Evolutionary conservation across 1,140 invertebrate genomes (phyloP).

Genomic region (Heliconius nattereri): DNA sequence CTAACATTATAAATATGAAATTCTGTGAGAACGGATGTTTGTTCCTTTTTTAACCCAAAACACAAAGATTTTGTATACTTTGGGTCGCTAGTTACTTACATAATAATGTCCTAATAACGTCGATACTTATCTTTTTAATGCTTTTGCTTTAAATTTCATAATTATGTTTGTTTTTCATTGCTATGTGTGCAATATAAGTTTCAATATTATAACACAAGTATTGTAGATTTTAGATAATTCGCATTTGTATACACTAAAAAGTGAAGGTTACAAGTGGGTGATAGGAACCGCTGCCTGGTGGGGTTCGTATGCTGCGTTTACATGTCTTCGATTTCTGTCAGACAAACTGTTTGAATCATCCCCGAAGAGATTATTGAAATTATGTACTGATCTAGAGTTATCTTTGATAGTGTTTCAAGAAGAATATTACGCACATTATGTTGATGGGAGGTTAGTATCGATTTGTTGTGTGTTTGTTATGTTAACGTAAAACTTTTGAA

Average conservation of each 20-base stretch:
- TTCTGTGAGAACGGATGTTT: too few species aligned
- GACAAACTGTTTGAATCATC: slow-evolving; percentile 46
- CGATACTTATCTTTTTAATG: too few species aligned
- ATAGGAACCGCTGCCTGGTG: slow-evolving; percentile 53
- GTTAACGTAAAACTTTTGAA: too few species aligned
- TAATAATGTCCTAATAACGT: too few species aligned
- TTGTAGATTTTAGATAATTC: slow-evolving; percentile 53
- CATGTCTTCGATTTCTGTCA: slow-evolving; percentile 36
- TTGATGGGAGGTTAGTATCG: slow-evolving; percentile 63
- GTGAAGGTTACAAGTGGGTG: slow-evolving; percentile 59
- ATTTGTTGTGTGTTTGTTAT: too few species aligned
- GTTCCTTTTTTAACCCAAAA: too few species aligned
- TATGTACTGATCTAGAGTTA: slow-evolving; percentile 54
- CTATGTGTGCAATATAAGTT: too few species aligned
- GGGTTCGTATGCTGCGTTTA: slow-evolving; percentile 49
- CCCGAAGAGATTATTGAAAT: slow-evolving; percentile 40
- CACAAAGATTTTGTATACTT: too few species aligned
- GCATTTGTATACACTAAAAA: slow-evolving; percentile 47
- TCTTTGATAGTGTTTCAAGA: slow-evolving; percentile 69
- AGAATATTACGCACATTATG: slow-evolving; percentile 68
- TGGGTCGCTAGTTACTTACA: too few species aligned
- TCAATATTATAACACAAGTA: not conserved
- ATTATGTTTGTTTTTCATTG: too few species aligned
- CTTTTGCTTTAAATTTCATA: too few species aligned
- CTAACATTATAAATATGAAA: not conserved